Percentiles rank a stretch among this genome's conserved stretches.
phyloP scores from a whole-genome alignment of 2,888 invertebrate genomes.

The Oscheius sp. region DNA sequence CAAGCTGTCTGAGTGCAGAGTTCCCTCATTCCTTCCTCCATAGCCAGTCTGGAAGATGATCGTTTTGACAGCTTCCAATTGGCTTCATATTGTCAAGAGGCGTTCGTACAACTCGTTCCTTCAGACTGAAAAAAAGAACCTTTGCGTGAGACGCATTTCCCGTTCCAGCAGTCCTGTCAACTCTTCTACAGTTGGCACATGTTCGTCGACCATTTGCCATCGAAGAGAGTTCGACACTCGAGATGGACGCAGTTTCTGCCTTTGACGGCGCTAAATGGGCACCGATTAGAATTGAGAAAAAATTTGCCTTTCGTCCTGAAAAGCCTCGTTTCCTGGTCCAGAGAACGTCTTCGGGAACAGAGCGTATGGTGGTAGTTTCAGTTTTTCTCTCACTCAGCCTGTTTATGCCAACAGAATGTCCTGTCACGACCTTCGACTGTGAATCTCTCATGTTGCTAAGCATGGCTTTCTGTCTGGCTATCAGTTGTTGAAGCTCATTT shows the following conservation, averaged over 20 bases:
- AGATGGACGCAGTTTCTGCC: background rate
- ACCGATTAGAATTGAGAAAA: background rate
- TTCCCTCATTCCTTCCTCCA: constrained; percentile 16
- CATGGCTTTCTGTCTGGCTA: constrained; percentile 8
- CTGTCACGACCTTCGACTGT: background rate
- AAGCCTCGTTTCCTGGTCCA: background rate
- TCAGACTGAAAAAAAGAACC: background rate
- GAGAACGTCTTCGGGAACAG: background rate
- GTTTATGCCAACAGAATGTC: background rate
- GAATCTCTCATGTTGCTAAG: background rate
- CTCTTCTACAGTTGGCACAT: constrained; percentile 8
- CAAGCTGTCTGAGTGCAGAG: constrained; percentile 10
- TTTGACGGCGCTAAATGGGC: background rate
- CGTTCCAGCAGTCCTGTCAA: constrained; percentile 14
- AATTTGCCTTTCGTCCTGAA: background rate
- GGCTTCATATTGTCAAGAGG: too few relatives aligned
- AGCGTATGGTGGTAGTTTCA: constrained; percentile 1
- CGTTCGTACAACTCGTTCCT: background rate
- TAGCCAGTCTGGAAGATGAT: background rate
- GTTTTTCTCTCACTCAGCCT: background rate
- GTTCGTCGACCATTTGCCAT: constrained; percentile 20
- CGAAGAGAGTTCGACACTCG: constrained; percentile 4
- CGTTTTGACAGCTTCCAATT: background rate
- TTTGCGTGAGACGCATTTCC: constrained; percentile 8
- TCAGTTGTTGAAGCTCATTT: constrained; percentile 15